Conservation (phyloP, 2,888 invertebrate genomes). For the Melanotus villosus region DNA sequence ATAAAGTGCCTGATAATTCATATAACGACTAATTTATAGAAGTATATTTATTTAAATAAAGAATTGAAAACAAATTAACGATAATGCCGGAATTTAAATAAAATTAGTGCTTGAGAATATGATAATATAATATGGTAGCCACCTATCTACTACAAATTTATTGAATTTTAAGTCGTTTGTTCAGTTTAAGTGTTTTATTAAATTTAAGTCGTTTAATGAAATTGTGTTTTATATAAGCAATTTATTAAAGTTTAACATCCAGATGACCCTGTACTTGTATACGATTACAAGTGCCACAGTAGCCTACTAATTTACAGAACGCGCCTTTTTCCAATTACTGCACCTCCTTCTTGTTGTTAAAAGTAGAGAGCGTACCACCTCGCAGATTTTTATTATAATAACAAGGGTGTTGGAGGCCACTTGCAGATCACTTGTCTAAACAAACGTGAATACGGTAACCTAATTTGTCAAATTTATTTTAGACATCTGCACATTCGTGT, state of each 20-base stretch:
- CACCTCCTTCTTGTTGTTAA: conserved; percentile 17
- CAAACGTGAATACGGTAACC: conserved; percentile 43
- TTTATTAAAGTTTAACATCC: not conserved
- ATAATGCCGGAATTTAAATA: not conserved
- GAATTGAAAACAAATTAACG: conserved; percentile 2
- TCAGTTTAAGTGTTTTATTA: no score
- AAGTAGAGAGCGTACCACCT: conserved; percentile 1
- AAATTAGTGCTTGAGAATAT: not conserved
- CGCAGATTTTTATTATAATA: not conserved
- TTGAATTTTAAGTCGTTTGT: no score
- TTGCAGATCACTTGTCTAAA: conserved; percentile 41
- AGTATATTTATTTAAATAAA: not conserved
- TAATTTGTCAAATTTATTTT: conserved; percentile 51
- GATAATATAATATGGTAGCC: no score
- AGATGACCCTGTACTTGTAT: conserved; percentile 1
- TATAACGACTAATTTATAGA: not conserved
- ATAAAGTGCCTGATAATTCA: conserved; percentile 3
- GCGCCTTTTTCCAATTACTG: conserved; percentile 12
- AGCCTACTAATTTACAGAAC: not conserved
- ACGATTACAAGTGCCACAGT: not conserved
- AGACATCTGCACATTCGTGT: conserved; percentile 44
- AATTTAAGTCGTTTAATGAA: no score
- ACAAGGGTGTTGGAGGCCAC: conserved; percentile 31
- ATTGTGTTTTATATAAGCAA: not conserved
- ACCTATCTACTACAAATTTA: no score